Conservation (phyloP, 2,113 vertebrate genomes). For the Anoplopoma fimbria region DNA sequence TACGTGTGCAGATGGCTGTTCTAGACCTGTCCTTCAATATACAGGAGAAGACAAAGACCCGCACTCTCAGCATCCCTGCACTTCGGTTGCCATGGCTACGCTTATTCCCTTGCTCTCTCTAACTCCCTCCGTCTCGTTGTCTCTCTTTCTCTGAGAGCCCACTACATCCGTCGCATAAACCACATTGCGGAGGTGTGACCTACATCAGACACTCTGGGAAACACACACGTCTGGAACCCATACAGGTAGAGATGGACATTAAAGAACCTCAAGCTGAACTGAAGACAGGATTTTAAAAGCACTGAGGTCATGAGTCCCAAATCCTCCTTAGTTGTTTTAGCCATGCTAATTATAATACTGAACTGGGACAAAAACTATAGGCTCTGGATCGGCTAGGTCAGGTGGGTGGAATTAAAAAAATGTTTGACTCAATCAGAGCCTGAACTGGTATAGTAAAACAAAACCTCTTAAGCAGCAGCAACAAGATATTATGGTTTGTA, state of each 20-base stretch:
- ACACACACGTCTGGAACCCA: conserved; percentile 21
- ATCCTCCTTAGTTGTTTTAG: conserved; percentile 17
- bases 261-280: conserved; percentile 43
- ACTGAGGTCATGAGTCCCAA: conserved; percentile 35
- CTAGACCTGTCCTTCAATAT: conserved; percentile 56
- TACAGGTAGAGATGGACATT: conserved; percentile 34
- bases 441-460: neutral
- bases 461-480: neutral
- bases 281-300: conserved; percentile 30
- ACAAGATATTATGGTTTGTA: neutral
- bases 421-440: neutral
- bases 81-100: conserved; percentile 77
- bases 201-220: conserved; percentile 56
- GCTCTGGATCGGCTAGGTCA: neutral
- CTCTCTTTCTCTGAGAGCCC: conserved; percentile 49
- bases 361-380: neutral
- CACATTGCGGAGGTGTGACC: conserved; percentile 74
- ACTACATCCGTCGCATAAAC: conserved; percentile 40
- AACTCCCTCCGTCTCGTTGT: conserved; percentile 14
- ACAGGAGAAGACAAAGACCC: conserved; percentile 69
- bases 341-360: neutral
- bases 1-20: conserved; percentile 62
- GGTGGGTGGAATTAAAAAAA: neutral
- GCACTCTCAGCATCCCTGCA: conserved; percentile 65
- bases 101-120: conserved; percentile 32